phyloP scores from a whole-genome alignment of 2,888 invertebrate species.

The Erannis defoliaria region DNA sequence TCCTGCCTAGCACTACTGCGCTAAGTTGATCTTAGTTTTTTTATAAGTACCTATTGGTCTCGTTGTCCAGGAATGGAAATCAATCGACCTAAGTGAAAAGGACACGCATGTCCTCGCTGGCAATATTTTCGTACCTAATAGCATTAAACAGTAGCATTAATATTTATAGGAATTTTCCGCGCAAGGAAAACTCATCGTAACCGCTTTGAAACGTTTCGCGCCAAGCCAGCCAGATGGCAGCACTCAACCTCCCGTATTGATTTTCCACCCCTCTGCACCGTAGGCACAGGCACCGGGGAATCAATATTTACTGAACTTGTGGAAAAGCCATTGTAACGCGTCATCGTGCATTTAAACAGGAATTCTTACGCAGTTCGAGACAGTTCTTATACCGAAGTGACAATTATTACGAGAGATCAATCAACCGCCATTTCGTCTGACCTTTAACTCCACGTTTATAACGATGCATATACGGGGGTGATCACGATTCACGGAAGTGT shows the following conservation, averaged over 20 bases:
- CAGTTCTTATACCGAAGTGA: conserved; percentile 32
- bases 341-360: conserved; percentile 51
- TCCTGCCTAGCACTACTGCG: neutral
- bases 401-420: conserved; percentile 26
- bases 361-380: conserved; percentile 30
- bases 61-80: neutral
- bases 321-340: conserved; percentile 66
- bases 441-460: conserved; percentile 51
- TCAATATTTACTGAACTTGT: conserved; percentile 74
- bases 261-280: conserved; percentile 60
- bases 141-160: no score
- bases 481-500: conserved; percentile 71
- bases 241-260: conserved; percentile 70
- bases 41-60: neutral
- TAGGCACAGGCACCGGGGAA: conserved; percentile 59
- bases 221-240: conserved; percentile 67
- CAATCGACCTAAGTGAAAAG: neutral
- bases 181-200: conserved; percentile 1
- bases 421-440: conserved; percentile 35
- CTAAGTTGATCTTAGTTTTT: neutral
- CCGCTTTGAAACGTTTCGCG: conserved; percentile 24
- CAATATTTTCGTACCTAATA: no score
- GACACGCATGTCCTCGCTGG: neutral
- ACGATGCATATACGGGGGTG: conserved; percentile 70
- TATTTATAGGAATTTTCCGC: neutral